Evolutionary conservation across 2,888 invertebrate species (phyloP).

Genomic region (Myathropa florea): DNA sequence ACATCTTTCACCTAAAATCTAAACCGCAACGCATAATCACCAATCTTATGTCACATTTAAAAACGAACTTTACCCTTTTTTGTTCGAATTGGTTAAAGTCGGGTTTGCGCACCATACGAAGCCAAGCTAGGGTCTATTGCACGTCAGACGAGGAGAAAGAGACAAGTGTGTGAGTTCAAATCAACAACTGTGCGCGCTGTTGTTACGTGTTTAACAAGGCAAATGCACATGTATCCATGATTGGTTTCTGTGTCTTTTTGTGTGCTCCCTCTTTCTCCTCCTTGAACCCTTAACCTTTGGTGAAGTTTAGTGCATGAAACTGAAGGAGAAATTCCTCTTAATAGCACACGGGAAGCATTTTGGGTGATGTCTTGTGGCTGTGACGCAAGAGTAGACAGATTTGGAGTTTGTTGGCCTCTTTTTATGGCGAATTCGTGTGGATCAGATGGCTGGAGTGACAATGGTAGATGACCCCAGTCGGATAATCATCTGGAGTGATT

Average conservation of each 20-base stretch:
- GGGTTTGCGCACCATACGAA: not conserved
- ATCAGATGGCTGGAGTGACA: not conserved
- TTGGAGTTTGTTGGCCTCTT: not conserved
- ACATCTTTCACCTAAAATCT: not conserved
- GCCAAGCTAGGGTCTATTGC: not conserved
- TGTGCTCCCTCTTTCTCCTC: not conserved
- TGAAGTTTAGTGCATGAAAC: not conserved
- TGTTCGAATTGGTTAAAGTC: not conserved
- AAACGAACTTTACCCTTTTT: conserved; percentile 1
- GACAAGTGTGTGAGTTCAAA: not conserved
- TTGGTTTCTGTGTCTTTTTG: not conserved
- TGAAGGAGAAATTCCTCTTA: not conserved
- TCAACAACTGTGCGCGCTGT: not conserved
- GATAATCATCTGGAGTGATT: too few relatives aligned
- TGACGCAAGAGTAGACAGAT: not conserved
- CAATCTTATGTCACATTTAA: not conserved
- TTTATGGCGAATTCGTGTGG: not conserved
- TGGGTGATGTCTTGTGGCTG: not conserved
- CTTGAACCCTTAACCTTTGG: not conserved
- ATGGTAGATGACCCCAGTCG: not conserved
- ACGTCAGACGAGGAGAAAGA: not conserved
- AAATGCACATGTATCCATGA: not conserved
- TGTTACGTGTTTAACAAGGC: not conserved
- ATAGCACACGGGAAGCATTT: not conserved
- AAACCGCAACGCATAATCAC: not conserved